Conservation (phyloP, 2,113 vertebrate genomes). For the Phylloscopus trochiloides region DNA sequence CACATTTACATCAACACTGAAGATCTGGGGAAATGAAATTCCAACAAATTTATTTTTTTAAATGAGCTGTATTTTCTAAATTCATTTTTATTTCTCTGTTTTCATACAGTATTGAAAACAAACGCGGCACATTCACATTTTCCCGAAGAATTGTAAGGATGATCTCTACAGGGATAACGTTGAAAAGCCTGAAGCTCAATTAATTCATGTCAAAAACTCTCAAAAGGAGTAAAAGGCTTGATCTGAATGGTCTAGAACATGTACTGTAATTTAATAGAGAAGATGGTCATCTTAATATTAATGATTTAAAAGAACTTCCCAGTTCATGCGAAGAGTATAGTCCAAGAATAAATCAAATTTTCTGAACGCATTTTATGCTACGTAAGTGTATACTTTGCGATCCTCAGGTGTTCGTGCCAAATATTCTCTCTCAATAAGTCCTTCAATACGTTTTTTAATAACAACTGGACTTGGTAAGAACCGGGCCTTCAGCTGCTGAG, state of each 20-base stretch:
- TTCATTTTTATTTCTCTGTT: conserved; percentile 83
- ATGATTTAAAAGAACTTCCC: conserved; percentile 92
- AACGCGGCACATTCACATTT: conserved; percentile 97
- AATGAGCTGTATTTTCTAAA: conserved; percentile 86
- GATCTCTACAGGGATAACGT: conserved; percentile 92
- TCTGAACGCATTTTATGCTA: conserved; percentile 87
- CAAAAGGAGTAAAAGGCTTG: conserved; percentile 85
- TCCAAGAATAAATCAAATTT: conserved; percentile 84
- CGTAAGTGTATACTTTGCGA: conserved; percentile 98
- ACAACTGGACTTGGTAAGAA: conserved; percentile 97
- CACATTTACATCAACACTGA: conserved; percentile 90
- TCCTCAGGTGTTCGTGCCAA: conserved; percentile 97
- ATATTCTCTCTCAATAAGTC: conserved; percentile 99
- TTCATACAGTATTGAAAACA: conserved; percentile 95
- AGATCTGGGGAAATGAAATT: conserved; percentile 86
- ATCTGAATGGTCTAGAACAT: conserved; percentile 91
- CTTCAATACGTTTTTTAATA: conserved; percentile 99
- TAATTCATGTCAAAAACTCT: conserved; percentile 87
- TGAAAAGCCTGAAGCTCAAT: conserved; percentile 92
- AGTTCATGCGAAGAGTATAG: conserved; percentile 92
- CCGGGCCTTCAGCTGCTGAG: conserved; percentile 93
- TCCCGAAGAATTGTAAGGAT: conserved; percentile 92
- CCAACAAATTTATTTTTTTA: conserved; percentile 82
- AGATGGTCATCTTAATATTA: conserved; percentile 83
- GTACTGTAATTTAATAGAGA: conserved; percentile 86